A percentile compares a stretch with the other conserved stretches of the same genome.
phyloP scores from a whole-genome alignment of 2,888 invertebrate genomes.

The Drosophila paranaensis region DNA sequence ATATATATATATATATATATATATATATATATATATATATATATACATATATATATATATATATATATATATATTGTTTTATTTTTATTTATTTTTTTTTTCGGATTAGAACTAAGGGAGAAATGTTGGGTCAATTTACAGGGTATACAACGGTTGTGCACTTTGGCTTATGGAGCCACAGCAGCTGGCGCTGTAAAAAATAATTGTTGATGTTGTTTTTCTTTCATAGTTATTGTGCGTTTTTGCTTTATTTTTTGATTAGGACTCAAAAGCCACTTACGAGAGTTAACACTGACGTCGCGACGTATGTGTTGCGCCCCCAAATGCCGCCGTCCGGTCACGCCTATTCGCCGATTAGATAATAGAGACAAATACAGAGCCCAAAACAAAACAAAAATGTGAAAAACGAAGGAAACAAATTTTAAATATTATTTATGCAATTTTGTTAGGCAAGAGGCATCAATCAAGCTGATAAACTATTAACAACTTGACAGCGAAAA shows the following conservation, averaged over 20 bases:
- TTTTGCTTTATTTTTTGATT: slow-evolving; percentile 20
- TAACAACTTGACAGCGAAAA: slow-evolving; percentile 28
- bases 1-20: no score
- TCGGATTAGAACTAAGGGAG: no score
- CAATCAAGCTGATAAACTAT: slow-evolving; percentile 4
- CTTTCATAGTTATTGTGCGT: slow-evolving; percentile 45
- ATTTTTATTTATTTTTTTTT: no score
- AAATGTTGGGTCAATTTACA: slow-evolving; percentile 2
- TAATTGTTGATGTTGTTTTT: slow-evolving; percentile 9
- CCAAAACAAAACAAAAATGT: slow-evolving; percentile 9
- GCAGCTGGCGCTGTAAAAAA: slow-evolving; percentile 20
- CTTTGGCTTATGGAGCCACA: not conserved
- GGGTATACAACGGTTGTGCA: slow-evolving; percentile 14
- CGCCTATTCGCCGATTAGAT: slow-evolving; percentile 60
- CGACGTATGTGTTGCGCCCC: slow-evolving; percentile 24
- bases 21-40: no score
- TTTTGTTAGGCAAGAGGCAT: slow-evolving; percentile 17
- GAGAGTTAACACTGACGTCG: slow-evolving; percentile 3
- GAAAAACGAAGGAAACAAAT: not conserved
- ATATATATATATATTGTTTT: no score
- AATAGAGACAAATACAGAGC: slow-evolving; percentile 44
- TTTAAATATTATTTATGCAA: slow-evolving; percentile 10
- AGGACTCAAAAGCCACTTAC: slow-evolving; percentile 40
- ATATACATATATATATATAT: no score
- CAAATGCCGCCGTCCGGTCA: slow-evolving; percentile 29